Base-by-base conservation (phyloP, 2,888 invertebrate genomes). In the Sipha maydis region DNA sequence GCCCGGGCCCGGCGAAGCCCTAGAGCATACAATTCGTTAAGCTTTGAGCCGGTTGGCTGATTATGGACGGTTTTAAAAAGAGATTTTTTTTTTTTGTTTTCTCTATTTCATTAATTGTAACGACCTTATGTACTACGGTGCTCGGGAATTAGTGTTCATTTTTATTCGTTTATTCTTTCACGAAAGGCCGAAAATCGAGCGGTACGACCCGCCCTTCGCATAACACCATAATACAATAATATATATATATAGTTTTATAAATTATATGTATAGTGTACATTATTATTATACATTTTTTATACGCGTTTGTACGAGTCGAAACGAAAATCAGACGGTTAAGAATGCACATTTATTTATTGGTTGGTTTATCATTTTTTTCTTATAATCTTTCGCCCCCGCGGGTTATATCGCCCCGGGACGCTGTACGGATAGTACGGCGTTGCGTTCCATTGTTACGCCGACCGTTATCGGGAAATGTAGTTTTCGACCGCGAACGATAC, bases 11-110 rank as follows among this genome's bases (percentile, higher is more conserved):
- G 41, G 61, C 61, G 84, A 85, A 85, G 84, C 84, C 84, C 84
- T 76, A 41, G 84, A 76, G 84, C 77, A 85, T 67, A 76, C 84
- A 67, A 85, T 85, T 85, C 84, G 84, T 85, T 85, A 85, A 85
- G 84, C 84, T 76, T 28, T 28, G 76, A 85, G 84, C 76, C 84
- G 84, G 84, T 85, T 41, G 61, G 84, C 76, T 67, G 84, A 85
- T 85, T 85, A 67, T 67, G 84, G 84, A 76, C 41, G 76, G 84
- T 85, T 48, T 48, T 77, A 41, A 77, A 85, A 85, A 85, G 76
- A 77, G 84, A 67, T 77, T 77, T 76, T 54, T 31, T 71, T 25
- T 84, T 76, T 76, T 71, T 25, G 76, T 76, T 76, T 61, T 28
- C 61, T 56, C 28, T 75, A 41, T 61, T 84, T 21, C 84, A 75